Conservation (phyloP, 2,888 invertebrate species). For the Adelphocoris suturalis region DNA sequence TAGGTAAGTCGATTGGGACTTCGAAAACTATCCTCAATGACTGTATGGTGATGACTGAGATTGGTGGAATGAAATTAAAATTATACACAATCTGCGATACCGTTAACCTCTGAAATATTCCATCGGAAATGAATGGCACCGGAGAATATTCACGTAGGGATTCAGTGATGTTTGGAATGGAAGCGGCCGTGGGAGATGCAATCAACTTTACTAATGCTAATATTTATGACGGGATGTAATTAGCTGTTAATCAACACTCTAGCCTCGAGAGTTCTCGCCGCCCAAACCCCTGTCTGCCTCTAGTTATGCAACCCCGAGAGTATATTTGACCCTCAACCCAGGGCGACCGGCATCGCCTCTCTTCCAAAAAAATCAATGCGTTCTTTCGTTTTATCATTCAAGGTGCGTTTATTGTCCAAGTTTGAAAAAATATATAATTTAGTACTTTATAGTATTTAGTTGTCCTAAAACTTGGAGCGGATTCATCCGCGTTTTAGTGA, state of each 20-base stretch:
- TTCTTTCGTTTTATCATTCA: background rate
- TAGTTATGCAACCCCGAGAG: background rate
- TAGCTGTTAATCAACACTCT: conserved; percentile 31
- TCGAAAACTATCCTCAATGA: no score
- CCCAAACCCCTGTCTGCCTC: background rate
- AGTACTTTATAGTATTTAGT: no score
- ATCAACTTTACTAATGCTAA: conserved; percentile 21
- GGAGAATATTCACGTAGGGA: background rate
- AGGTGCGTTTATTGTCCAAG: no score
- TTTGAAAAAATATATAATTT: no score
- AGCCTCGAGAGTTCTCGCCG: background rate
- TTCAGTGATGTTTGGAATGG: background rate
- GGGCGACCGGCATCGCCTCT: background rate
- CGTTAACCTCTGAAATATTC: no score
- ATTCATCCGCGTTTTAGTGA: no score
- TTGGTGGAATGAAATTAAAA: no score
- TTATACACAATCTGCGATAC: no score
- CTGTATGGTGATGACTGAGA: no score
- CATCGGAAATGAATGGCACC: background rate
- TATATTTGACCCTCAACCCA: background rate
- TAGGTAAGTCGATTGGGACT: no score
- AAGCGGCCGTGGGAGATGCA: background rate
- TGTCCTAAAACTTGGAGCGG: no score
- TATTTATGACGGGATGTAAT: conserved; percentile 49
- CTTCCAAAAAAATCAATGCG: background rate